Percentiles rank a stretch among this genome's conserved stretches.
Conservation (phyloP, 2,797 vertebrate species). For the Cuculus canorus region DNA sequence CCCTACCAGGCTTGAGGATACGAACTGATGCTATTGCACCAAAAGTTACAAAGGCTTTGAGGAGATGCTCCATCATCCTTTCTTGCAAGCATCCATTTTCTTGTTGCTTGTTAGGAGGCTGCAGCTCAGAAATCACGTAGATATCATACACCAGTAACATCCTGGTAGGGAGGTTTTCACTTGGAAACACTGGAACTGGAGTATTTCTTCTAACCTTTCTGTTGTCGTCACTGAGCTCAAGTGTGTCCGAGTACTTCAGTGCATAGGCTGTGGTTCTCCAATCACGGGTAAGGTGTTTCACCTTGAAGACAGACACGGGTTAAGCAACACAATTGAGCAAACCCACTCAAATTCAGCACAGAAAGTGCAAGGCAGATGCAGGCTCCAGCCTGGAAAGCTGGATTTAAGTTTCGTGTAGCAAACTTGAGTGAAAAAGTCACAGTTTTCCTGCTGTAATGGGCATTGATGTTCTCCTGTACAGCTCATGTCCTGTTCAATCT, state of each 20-base stretch:
- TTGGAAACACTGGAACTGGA: constrained; percentile 90
- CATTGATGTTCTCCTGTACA: neutral
- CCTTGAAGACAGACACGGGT: constrained; percentile 75
- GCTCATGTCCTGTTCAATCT: neutral
- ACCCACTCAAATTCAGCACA: neutral
- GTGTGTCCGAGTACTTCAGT: constrained; percentile 85
- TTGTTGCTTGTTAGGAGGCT: constrained; percentile 70
- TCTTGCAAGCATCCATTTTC: constrained; percentile 86
- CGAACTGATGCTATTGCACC: constrained; percentile 91
- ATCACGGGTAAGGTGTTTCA: constrained; percentile 96
- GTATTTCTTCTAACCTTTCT: constrained; percentile 91
- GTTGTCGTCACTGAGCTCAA: constrained; percentile 92
- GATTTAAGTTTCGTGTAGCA: neutral
- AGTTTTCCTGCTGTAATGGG: neutral
- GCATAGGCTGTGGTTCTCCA: constrained; percentile 96
- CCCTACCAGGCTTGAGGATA: constrained; percentile 92
- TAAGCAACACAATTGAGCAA: neutral
- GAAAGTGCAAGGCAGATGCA: neutral
- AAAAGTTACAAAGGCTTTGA: constrained; percentile 90
- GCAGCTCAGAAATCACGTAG: constrained; percentile 84
- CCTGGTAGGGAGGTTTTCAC: constrained; percentile 92
- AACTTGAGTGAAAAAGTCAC: neutral
- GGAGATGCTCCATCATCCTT: constrained; percentile 91
- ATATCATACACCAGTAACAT: constrained; percentile 94
- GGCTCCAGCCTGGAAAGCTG: neutral